Base-by-base conservation (phyloP, 1,140 invertebrate species). In the Chymomyza costata region DNA sequence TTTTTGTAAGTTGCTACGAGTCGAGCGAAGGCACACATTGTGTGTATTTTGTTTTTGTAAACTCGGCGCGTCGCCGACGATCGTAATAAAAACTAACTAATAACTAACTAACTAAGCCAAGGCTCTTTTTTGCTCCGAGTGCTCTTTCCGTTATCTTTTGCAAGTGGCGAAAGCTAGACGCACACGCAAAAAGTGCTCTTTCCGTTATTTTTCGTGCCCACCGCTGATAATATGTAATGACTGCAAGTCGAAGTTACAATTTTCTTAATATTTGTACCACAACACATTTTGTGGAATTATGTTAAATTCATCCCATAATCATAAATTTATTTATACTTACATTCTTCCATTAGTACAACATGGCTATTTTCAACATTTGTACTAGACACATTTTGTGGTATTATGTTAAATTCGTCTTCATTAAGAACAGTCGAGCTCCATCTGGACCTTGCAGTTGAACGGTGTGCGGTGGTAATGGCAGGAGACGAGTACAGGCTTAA, bases 361-460 rank as follows among this genome's bases (percentile, higher is more conserved):
- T 91, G 89, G 59, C 90, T 90, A 14, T 89, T 87, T 76, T 92
- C 91, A 34, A 88, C 70, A 82, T 87, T 88, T 60, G 87, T 86
- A 78, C 87, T 86, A 65, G 91, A 86, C 50, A 90, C 88, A 65
- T 94, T 89, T 70, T 93, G 92, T 34, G 93, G 91, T 87, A 93
- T 92, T 90, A 97, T 94, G 87, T 94, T 95, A 86, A 97, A 97
- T 86, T 98, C 96, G 81, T 97, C 96, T 80, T 97, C 96, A 49
- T 97, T 86, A 66, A 96, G 93, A 85, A 97, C 94, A 11, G 93
- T 92, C 17, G 91, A 89, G 67, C 93, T 96, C 96, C 96, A 98
- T 57, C 95, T 86, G 76, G 87, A 87, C 83, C 85, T 89, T 85
- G 70, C 89, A 86, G 55, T 90, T 86, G 61, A 90, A 71, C 93